Percentiles rank a stretch among this genome's conserved stretches.
Evolutionary conservation across 2,113 vertebrate genomes (phyloP).

Genomic region (Aphyosemion australe): DNA sequence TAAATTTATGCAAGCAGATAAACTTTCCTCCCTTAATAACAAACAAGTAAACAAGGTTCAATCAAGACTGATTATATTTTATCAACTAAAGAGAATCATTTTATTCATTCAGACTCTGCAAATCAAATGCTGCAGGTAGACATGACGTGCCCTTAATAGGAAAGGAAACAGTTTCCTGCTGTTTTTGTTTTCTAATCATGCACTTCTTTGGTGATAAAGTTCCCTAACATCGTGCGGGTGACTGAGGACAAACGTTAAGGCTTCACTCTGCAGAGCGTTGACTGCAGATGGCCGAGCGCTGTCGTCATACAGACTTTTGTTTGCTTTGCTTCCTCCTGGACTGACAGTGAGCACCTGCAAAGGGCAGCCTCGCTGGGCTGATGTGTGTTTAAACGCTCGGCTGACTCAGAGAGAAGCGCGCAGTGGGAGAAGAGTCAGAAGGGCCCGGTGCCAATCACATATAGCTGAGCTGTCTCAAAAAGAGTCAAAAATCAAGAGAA

Average conservation of each 20-base stretch:
- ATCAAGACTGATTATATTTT: constrained; percentile 34
- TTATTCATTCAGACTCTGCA: constrained; percentile 5
- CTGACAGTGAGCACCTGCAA: constrained; percentile 64
- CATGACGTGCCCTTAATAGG: neutral
- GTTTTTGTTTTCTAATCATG: constrained; percentile 12
- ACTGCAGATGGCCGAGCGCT: constrained; percentile 40
- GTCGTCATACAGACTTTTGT: constrained; percentile 58
- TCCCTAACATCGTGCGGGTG: neutral
- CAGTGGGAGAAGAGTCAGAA: constrained; percentile 42
- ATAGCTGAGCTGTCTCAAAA: constrained; percentile 30
- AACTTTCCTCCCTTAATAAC: constrained; percentile 4
- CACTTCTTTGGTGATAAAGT: neutral
- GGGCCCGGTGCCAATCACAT: constrained; percentile 46
- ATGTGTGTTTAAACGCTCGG: constrained; percentile 64
- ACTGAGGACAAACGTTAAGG: neutral
- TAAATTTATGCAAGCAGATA: neutral
- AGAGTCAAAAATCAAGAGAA: constrained; percentile 18
- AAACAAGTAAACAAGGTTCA: constrained; percentile 13
- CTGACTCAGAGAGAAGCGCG: constrained; percentile 30
- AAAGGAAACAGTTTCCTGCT: constrained; percentile 15
- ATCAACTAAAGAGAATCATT: constrained; percentile 15
- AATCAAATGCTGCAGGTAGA: constrained; percentile 13
- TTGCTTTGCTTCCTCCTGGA: constrained; percentile 54
- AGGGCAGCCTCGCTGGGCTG: constrained; percentile 48
- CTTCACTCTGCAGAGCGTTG: neutral